Conservation (phyloP, 2,113 vertebrate species). For the Neolamprologus longior region DNA sequence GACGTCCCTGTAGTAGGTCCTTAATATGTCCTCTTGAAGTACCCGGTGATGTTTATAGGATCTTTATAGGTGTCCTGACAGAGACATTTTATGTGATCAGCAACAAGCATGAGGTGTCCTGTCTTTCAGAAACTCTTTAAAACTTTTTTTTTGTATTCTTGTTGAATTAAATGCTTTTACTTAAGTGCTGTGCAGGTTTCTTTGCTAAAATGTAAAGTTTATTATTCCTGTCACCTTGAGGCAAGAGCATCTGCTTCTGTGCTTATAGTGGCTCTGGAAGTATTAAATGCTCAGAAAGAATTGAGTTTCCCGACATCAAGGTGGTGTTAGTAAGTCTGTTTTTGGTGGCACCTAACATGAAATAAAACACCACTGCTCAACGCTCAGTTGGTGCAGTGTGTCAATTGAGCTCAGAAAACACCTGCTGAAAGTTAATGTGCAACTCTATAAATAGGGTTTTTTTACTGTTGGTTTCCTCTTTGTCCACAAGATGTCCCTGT, state of each 20-base stretch:
- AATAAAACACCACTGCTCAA: conserved; percentile 19
- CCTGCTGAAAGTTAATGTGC: conserved; percentile 26
- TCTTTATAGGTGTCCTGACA: background rate
- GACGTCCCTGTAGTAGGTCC: background rate
- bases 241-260: conserved; percentile 16
- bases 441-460: background rate
- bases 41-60: background rate
- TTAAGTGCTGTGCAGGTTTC: background rate
- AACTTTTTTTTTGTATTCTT: background rate
- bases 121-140: background rate
- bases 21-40: background rate
- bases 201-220: background rate
- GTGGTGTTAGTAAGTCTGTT: background rate
- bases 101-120: background rate
- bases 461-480: background rate
- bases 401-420: background rate
- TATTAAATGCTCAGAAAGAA: conserved; percentile 31
- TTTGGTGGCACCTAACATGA: background rate
- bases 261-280: conserved; percentile 28
- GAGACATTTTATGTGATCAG: background rate
- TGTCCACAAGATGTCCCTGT: conserved; percentile 64
- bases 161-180: background rate
- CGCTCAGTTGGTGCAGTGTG: background rate
- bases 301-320: conserved; percentile 28
- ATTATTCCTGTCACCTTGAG: background rate